phyloP scores from a whole-genome alignment of 2,888 invertebrate genomes.

The Epsilonema sp. region DNA sequence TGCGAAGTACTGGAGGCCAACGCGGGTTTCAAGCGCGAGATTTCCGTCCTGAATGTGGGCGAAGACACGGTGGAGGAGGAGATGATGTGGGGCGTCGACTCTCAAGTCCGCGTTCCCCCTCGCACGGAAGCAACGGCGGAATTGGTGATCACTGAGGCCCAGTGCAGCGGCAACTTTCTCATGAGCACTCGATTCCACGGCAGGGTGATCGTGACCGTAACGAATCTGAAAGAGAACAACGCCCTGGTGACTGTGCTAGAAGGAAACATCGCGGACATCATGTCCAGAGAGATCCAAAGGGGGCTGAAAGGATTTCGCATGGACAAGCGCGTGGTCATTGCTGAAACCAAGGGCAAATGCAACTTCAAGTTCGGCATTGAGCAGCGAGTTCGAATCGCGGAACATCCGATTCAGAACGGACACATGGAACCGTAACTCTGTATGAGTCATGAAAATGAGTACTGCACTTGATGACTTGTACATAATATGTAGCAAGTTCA shows the following conservation, averaged over 20 bases:
- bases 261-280: constrained; percentile 26
- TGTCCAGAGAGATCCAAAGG: constrained; percentile 13
- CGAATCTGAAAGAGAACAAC: constrained; percentile 31
- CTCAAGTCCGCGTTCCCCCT: constrained; percentile 28
- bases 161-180: constrained; percentile 27
- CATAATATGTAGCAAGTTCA: no score
- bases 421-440: no score
- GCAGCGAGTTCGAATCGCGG: constrained; percentile 30
- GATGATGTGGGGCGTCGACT: constrained; percentile 32
- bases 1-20: constrained; percentile 31
- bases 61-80: constrained; percentile 29
- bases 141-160: constrained; percentile 29
- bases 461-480: no score
- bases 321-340: constrained; percentile 12
- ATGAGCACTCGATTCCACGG: constrained; percentile 20
- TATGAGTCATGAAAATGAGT: no score
- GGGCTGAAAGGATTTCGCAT: constrained; percentile 16
- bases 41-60: constrained; percentile 28
- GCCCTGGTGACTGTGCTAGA: constrained; percentile 29
- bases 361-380: constrained; percentile 32
- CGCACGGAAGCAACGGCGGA: constrained; percentile 28
- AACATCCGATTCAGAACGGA: constrained; percentile 13
- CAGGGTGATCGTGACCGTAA: constrained; percentile 21
- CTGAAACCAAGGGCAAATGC: constrained; percentile 28
- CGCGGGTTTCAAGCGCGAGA: constrained; percentile 31